Conservation (phyloP, 2,113 vertebrate species). For the Corythornis madagascariensis region DNA sequence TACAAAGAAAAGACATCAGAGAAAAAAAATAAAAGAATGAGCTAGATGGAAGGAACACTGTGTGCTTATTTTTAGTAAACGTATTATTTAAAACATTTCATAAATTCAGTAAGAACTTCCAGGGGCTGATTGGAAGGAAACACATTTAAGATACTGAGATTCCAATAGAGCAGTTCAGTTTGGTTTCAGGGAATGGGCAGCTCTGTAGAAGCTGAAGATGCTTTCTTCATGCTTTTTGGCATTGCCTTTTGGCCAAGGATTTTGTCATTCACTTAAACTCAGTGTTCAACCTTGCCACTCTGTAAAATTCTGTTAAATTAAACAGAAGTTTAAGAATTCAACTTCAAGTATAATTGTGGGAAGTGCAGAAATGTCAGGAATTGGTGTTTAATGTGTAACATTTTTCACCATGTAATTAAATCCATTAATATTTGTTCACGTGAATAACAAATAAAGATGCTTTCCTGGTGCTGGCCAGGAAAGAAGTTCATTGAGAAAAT, state of each 20-base stretch:
- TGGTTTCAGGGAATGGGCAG: background rate
- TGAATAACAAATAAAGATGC: background rate
- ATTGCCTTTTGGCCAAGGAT: background rate
- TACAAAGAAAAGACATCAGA: background rate
- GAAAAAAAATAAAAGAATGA: background rate
- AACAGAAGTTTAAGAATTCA: background rate
- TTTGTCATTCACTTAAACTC: background rate
- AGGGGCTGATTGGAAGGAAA: background rate
- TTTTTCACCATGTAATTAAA: slow-evolving; percentile 10
- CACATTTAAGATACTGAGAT: background rate
- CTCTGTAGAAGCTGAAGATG: background rate
- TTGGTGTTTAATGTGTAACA: background rate
- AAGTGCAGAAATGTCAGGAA: background rate
- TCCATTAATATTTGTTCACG: background rate
- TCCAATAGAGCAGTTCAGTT: background rate
- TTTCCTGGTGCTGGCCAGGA: background rate
- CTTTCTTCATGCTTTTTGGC: background rate
- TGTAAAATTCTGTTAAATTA: background rate
- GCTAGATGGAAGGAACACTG: background rate
- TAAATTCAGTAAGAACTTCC: background rate
- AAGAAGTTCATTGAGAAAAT: background rate
- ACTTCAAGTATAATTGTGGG: background rate
- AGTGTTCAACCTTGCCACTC: background rate
- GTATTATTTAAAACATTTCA: background rate
- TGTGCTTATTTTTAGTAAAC: background rate